Evolutionary conservation across 30 jellyfish, hydroid and myxozoan genomes (phyloP).

Genomic region (Clytia hemisphaerica): DNA sequence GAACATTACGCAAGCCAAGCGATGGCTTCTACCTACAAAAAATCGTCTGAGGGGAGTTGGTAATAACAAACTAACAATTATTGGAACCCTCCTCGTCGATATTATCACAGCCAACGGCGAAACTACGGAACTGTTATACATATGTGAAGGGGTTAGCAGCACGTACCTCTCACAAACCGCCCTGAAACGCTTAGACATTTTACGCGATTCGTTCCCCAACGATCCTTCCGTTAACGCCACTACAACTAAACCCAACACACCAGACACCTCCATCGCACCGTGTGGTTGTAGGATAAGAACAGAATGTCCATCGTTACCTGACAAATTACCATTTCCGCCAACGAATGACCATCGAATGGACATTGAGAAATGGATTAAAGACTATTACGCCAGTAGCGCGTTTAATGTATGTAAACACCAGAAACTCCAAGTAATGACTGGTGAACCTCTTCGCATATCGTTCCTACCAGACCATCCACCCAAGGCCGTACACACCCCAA

Average conservation of each 20-base stretch:
- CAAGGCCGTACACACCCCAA: constrained; percentile 4
- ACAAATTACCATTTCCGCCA: constrained; percentile 9
- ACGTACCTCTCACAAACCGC: constrained; percentile 19
- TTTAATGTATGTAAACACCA: constrained; percentile 7
- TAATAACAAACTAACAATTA: neutral
- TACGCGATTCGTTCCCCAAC: constrained; percentile 19
- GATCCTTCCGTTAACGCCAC: constrained; percentile 6
- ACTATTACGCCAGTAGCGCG: constrained; percentile 11
- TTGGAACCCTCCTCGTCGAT: constrained; percentile 11
- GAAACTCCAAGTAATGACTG: constrained; percentile 4
- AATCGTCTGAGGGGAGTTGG: constrained; percentile 13
- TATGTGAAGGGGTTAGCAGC: neutral
- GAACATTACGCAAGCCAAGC: no score
- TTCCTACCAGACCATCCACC: constrained; percentile 10
- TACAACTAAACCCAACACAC: neutral
- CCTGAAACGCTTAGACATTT: neutral
- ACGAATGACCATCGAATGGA: neutral
- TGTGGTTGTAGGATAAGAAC: neutral
- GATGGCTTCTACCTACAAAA: no score
- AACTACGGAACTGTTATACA: constrained; percentile 13
- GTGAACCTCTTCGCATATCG: constrained; percentile 9
- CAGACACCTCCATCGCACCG: neutral
- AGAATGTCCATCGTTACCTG: neutral
- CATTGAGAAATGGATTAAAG: constrained; percentile 7
- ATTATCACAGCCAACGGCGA: neutral